Percentiles rank a stretch among this genome's conserved stretches.
Conservation (phyloP, 2,888 invertebrate species). For the Aphodius granarius region DNA sequence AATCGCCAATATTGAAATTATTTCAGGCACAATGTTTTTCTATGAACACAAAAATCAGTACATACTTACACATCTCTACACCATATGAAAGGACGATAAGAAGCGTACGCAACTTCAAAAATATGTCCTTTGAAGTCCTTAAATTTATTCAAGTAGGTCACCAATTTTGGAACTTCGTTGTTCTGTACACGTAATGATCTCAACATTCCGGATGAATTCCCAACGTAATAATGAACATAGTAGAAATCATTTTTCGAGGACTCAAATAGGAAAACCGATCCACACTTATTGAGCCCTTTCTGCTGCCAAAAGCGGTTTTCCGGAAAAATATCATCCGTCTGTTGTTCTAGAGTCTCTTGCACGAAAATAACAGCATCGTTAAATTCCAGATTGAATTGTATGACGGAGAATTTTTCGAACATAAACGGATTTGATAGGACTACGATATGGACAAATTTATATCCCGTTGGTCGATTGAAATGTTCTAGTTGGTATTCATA, state of each 20-base stretch:
- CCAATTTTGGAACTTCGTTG: constrained; percentile 9
- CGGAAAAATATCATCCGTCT: background rate
- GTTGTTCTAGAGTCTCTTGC: background rate
- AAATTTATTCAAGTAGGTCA: constrained; percentile 22
- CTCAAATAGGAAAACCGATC: constrained; percentile 18
- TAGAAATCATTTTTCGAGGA: constrained; percentile 17
- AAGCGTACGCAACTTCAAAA: constrained; percentile 23
- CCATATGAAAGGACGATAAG: constrained; percentile 26
- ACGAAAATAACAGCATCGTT: constrained; percentile 23
- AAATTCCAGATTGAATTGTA: constrained; percentile 17
- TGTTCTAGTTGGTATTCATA: constrained; percentile 6
- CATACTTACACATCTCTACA: constrained; percentile 1
- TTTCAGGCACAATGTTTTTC: no score
- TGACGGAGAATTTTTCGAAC: constrained; percentile 19
- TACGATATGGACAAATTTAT: constrained; percentile 21
- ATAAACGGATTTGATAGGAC: constrained; percentile 18
- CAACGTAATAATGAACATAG: constrained; percentile 23
- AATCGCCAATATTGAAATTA: no score
- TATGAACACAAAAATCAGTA: background rate
- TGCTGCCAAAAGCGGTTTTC: constrained; percentile 18
- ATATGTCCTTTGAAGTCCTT: constrained; percentile 25
- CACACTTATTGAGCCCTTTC: constrained; percentile 19
- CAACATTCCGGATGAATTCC: constrained; percentile 16
- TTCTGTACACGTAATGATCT: constrained; percentile 15
- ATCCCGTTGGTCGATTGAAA: constrained; percentile 16